phyloP scores from a whole-genome alignment of 2,797 vertebrate genomes.

The Cottoperca gobio region DNA sequence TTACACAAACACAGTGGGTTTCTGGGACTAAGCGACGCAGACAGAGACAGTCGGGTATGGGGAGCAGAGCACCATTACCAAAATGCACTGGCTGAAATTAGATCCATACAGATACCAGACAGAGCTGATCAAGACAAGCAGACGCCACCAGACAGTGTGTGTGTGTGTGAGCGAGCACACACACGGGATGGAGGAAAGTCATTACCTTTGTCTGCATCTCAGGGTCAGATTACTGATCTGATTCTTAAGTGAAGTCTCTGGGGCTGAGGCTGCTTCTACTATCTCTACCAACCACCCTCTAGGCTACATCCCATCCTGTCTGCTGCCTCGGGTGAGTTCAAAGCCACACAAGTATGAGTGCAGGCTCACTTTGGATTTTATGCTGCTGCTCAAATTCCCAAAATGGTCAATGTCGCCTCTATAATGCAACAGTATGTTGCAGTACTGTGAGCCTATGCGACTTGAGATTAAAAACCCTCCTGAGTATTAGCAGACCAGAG shows the following conservation, averaged over 20 bases:
- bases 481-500: slow-evolving; percentile 30
- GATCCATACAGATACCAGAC: slow-evolving; percentile 87
- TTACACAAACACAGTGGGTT: slow-evolving; percentile 52
- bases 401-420: slow-evolving; percentile 23
- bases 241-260: slow-evolving; percentile 78
- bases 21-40: slow-evolving; percentile 52
- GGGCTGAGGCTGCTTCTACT: slow-evolving; percentile 64
- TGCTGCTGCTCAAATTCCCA: slow-evolving; percentile 23
- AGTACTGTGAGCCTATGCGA: slow-evolving; percentile 38
- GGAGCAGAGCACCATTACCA: slow-evolving; percentile 82
- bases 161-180: too few species aligned
- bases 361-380: slow-evolving; percentile 23
- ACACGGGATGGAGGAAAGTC: slow-evolving; percentile 83
- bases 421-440: not conserved
- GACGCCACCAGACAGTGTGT: slow-evolving; percentile 86
- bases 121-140: slow-evolving; percentile 88
- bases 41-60: slow-evolving; percentile 40
- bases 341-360: slow-evolving; percentile 46
- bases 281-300: slow-evolving; percentile 67
- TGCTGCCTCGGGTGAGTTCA: slow-evolving; percentile 43
- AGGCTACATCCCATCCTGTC: slow-evolving; percentile 76
- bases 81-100: slow-evolving; percentile 87
- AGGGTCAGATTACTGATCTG: slow-evolving; percentile 86
- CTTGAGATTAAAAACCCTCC: slow-evolving; percentile 21
- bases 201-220: slow-evolving; percentile 84